These are phyloP conservation scores for Drosophila aff. DNA, from an alignment of 1,140 invertebrate genomes.

Conservation along the genomic window DNA sequence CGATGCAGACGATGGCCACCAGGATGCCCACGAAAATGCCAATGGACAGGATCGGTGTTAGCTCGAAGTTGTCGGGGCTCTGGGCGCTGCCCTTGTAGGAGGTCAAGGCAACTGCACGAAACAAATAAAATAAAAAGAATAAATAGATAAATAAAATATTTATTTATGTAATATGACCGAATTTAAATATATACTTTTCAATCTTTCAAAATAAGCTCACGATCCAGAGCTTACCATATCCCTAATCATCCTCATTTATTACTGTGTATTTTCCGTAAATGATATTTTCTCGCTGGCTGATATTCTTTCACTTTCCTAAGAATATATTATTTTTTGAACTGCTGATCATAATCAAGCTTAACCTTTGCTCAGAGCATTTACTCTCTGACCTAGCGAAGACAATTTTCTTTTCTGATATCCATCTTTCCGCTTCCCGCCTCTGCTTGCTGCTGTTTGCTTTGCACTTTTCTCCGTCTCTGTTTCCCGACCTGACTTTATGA, in stretches of 20 bases:
- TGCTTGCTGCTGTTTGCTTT: conserved; percentile 55
- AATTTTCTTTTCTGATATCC: conserved; percentile 46
- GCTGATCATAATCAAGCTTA: conserved; percentile 37
- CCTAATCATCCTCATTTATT: not conserved
- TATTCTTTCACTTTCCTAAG: not conserved
- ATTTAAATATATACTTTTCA: no score
- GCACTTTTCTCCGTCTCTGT: conserved; percentile 55
- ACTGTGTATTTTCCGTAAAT: not conserved
- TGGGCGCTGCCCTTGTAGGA: conserved; percentile 86
- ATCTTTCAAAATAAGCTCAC: not conserved
- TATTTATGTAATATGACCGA: no score
- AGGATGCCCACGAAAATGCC: conserved; percentile 91
- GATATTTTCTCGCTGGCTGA: not conserved
- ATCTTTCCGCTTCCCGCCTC: conserved; percentile 20
- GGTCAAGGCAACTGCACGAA: conserved; percentile 72
- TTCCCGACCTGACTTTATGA: conserved; percentile 64
- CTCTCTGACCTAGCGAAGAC: conserved; percentile 23
- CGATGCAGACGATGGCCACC: conserved; percentile 89
- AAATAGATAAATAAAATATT: not conserved
- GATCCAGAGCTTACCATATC: not conserved
- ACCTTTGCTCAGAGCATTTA: conserved; percentile 28
- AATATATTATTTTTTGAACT: conserved; percentile 6
- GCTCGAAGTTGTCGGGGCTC: conserved; percentile 87
- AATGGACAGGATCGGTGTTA: conserved; percentile 89
- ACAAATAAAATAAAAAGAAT: not conserved